Evolutionary conservation across 2,888 invertebrate species (phyloP).

Genomic region (Nomada fucata): DNA sequence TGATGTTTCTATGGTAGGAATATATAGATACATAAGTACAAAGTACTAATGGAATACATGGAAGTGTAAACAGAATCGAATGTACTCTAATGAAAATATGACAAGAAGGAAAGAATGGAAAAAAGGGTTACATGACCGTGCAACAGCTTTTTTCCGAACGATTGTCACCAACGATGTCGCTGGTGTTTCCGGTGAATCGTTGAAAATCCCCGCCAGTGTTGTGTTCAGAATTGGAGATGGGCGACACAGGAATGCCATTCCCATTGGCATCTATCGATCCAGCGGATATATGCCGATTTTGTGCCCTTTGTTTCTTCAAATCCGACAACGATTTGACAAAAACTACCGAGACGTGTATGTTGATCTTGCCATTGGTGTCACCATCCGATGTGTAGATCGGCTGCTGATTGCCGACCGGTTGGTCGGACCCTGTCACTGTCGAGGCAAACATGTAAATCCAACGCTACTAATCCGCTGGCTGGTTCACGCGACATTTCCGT

Average conservation of each 20-base stretch:
- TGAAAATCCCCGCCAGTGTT: slow-evolving; percentile 84
- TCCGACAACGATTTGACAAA: slow-evolving; percentile 96
- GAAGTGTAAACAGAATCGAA: slow-evolving; percentile 6
- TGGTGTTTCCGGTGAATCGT: slow-evolving; percentile 89
- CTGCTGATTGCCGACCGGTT: slow-evolving; percentile 80
- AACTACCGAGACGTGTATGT: slow-evolving; percentile 93
- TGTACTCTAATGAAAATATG: neutral
- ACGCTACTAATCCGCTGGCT: slow-evolving; percentile 66
- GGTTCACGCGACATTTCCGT: slow-evolving; percentile 30
- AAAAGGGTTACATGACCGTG: slow-evolving; percentile 87
- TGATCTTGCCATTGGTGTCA: slow-evolving; percentile 93
- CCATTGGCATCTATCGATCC: slow-evolving; percentile 82
- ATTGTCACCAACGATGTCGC: slow-evolving; percentile 91
- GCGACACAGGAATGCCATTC: slow-evolving; percentile 83
- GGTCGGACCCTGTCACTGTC: slow-evolving; percentile 82
- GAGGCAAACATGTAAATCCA: slow-evolving; percentile 82
- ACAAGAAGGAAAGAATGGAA: neutral
- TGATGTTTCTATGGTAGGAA: slow-evolving; percentile 4
- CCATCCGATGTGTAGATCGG: slow-evolving; percentile 88
- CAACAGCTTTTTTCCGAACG: slow-evolving; percentile 90
- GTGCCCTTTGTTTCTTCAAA: slow-evolving; percentile 95
- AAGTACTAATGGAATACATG: neutral
- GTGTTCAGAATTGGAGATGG: slow-evolving; percentile 81
- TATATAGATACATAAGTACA: slow-evolving; percentile 18
- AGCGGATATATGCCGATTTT: slow-evolving; percentile 89